Evolutionary conservation across 2,888 invertebrate genomes (phyloP), one percentile per base, ranked within the genome.

Genomic region (Zele albiditarsus): DNA sequence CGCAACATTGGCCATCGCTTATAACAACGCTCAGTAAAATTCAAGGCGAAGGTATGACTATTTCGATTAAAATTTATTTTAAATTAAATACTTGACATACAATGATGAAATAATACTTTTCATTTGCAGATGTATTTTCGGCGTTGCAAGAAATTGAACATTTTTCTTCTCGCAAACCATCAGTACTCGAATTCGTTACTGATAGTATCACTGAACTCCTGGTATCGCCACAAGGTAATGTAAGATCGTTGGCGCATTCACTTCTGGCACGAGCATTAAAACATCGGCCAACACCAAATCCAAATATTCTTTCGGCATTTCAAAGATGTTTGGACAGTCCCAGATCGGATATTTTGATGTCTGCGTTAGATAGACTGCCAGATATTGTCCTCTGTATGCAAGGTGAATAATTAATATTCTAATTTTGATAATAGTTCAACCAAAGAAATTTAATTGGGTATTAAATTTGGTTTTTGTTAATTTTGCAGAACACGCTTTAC

Each of bases 311-410:
- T 2, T 93, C 94, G 60, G 93, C 95, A 0, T 94, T 96, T 84
- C 91, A 97, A 73, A 93, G 95, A 82, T 96, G 97, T 86, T 90
- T 98, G 74, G 94, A 96, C 81, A 94, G 94, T 77, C 91, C 92
- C 60, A 94, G 95, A 86, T 94, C 95, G 0, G 96, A 96, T 78
- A 92, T 98, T 53, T 93, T 95, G 0, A 92, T 93, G 80, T 93
- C 95, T 0, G 94, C 95, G 33, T 91, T 98, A 63, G 96, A 96
- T 79, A 93, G 94, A 87, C 90, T 98, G 67, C 94, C 97, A 0
- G 97, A 97, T 84, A 93, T 97, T 79, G 92, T 95, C 71, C 91
- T 96, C 14, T 94, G 96, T 78, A 92, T 95, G 91, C 96, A 96
- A 90, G 91, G 91, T 91, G 83, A 82, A 75, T 76, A 16, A 74